These are phyloP conservation scores for Siniperca obscura DNA, from an alignment of 2,797 vertebrate species.

Conservation along the genomic window DNA sequence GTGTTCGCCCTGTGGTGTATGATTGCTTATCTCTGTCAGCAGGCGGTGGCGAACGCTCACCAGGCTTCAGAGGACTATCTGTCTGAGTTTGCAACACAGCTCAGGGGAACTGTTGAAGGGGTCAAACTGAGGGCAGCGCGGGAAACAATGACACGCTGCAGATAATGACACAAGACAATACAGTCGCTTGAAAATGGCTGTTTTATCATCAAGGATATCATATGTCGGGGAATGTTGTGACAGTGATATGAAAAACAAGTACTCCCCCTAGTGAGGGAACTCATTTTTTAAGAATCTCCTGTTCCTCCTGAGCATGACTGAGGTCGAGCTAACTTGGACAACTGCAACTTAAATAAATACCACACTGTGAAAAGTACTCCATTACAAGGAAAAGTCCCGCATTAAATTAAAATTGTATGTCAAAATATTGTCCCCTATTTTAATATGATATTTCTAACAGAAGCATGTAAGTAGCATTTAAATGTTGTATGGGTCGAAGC, in stretches of 20 bases:
- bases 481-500: no score
- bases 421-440: background rate
- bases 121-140: constrained; percentile 68
- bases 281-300: background rate
- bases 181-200: constrained; percentile 49
- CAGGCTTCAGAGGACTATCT: constrained; percentile 54
- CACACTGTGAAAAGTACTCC: background rate
- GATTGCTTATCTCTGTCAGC: constrained; percentile 71
- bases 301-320: constrained; percentile 6
- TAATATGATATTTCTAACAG: background rate
- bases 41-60: constrained; percentile 60
- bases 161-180: constrained; percentile 67
- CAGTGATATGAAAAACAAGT: constrained; percentile 48
- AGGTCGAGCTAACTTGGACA: background rate
- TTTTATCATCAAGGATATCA: constrained; percentile 62
- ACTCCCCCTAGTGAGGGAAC: constrained; percentile 69
- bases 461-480: background rate
- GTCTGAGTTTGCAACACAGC: constrained; percentile 61
- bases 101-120: constrained; percentile 61
- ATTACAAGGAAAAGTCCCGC: background rate
- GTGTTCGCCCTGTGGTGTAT: constrained; percentile 41
- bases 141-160: constrained; percentile 66
- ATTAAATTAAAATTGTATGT: background rate
- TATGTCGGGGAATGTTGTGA: constrained; percentile 32
- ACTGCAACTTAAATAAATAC: background rate